A percentile compares a stretch with the other conserved stretches of the same genome.
Evolutionary conservation across 2,797 vertebrate genomes (phyloP).

Genomic region (Anguilla marmorata): DNA sequence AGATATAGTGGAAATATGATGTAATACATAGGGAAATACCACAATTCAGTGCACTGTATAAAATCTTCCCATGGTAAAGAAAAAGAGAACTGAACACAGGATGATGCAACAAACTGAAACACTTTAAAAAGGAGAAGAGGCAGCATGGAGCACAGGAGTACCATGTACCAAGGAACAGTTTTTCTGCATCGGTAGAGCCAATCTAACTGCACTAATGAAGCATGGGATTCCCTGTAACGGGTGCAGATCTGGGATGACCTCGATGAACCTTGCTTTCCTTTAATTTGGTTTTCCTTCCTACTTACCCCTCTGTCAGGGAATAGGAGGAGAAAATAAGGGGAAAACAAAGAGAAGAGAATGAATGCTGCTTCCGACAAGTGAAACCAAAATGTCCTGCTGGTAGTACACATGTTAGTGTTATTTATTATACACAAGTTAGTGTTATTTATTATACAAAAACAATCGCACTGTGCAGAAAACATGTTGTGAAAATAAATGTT

Average conservation of each 20-base stretch:
- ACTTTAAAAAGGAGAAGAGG: conserved; percentile 43
- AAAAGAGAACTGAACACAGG: conserved; percentile 31
- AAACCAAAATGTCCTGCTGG: too few species aligned
- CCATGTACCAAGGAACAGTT: conserved; percentile 26
- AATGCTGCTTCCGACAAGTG: too few species aligned
- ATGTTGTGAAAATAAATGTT: too few species aligned
- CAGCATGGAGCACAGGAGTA: neutral
- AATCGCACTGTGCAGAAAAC: too few species aligned
- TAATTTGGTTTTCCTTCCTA: conserved; percentile 65
- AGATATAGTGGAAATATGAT: too few species aligned
- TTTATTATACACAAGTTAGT: too few species aligned
- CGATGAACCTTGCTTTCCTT: conserved; percentile 55
- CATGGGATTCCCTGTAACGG: conserved; percentile 14
- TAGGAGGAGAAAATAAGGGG: conserved; percentile 28
- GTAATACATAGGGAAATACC: neutral
- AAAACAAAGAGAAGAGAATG: neutral
- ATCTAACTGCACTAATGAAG: conserved; percentile 46
- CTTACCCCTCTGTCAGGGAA: conserved; percentile 22
- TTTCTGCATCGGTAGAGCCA: conserved; percentile 68
- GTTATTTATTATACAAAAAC: too few species aligned
- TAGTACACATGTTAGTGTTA: too few species aligned
- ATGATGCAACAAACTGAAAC: conserved; percentile 54
- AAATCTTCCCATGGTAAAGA: conserved; percentile 23
- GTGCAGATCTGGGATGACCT: conserved; percentile 28
- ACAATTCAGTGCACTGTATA: neutral